Base-by-base conservation (phyloP, 2,113 vertebrate species). In the Leucoraja erinaceus region DNA sequence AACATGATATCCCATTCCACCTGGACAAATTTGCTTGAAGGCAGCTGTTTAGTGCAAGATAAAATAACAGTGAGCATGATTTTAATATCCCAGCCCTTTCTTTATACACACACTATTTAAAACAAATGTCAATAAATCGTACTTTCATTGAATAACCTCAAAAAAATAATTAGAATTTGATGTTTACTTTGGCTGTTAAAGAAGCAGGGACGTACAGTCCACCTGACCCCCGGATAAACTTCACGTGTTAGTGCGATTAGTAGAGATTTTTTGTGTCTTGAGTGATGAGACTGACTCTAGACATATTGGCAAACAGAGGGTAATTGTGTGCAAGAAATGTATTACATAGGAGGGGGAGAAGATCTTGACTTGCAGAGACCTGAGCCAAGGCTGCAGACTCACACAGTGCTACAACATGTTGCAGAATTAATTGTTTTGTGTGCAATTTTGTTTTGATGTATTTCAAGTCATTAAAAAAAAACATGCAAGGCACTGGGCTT, bases 21-120 rank as follows among this genome's bases (percentile, higher is more conserved):
- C 99, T 93, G 99, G 99, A 96, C 99, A 99, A 96, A 98, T 99
- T 96, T 99, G 98, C 97, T 99, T 99, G 96, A 99, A 99, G 95
- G 97, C 97, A 95, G 97, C 99, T 99, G 90, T 91, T 91, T 70
- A 72, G 96, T 95, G 94, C 84, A 84, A 95, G 96, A 68, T 93
- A 86, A 94, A 93, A 78, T 74, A n/a, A 59, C 93, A 47, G 92
- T 81, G 31, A 63, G 38, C 31, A n/a, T 54, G 33, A 61, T n/a
- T 93, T 86, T 6, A 93, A 70, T 74, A 25, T 88, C 14, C 38
- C 72, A 83, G 72, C 93, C 76, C 84, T 28, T 91, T 77, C 90
- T 76, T 72, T 90, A 93, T 77, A 61, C 90, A 77, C 66, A 70
- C 92, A 63, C 88, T 12, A 22, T 72, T 72, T 72, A 20, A 16